Evolutionary conservation across 2,113 vertebrate species (phyloP), one percentile per base, ranked within the genome.

Genomic region (Morphnarchus princeps): DNA sequence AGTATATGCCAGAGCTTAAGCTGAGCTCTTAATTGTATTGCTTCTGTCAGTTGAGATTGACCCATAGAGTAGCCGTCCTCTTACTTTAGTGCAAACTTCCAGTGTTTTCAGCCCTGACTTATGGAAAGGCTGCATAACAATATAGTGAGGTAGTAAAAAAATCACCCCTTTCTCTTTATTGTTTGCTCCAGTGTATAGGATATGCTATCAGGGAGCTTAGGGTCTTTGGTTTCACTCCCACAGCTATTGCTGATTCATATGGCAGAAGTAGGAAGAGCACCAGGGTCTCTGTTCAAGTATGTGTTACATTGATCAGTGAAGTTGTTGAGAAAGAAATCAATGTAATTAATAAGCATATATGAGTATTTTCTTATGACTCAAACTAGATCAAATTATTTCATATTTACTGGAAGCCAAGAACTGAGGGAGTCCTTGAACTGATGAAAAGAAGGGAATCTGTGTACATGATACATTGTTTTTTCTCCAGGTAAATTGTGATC

Each of bases 21-120:
- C 38, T 90, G 80, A 96, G 88, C 96, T 87, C 58, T 83, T 97
- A 90, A 94, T 95, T 96, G 57, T 73, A 76, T 89, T 90, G 63
- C 72, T 74, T 80, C 66, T 87, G 59, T 83, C 82, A 63, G 21
- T 54, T 76, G 82, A 74, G 87, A 52, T 29, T 93, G 82, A 74
- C 55, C 25, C 20, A 18, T 12, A 36, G 45, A 54, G 26, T 26
- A 58, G 50, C 43, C 38, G 11, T 85, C 18, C 13, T 61, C 34
- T 66, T 81, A 8, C 47, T 66, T 71, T 26, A 32, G 38, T 77
- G 31, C 45, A 87, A 42, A 31, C 40, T 50, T 72, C 10, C 16
- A 17, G 16, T 34, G 43, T 78, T 93, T 47, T 79, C 57, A 61
- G 22, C 13, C 11, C 28, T 34, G 47, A 13, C 5, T 89, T 59